Base-by-base conservation (phyloP, 1,140 invertebrate species). In the Drosophila funebris region DNA sequence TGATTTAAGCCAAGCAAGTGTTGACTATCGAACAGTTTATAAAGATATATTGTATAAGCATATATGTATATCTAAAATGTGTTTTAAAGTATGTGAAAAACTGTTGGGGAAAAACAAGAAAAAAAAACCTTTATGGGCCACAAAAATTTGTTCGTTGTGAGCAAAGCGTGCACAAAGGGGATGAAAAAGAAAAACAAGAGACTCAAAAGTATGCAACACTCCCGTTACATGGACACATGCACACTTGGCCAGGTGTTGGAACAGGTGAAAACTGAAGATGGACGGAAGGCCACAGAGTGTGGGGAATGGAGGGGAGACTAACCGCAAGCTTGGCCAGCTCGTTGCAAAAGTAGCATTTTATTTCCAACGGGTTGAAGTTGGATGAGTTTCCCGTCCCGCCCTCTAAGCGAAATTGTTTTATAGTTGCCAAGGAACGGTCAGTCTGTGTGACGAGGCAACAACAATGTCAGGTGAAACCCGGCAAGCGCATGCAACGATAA, bases 381-480 rank as follows among this genome's bases (percentile, higher is more conserved):
- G 16, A 39, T 44, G 64, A 58, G 58, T 57, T 60, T 22, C 41
- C 50, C 52, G 63, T 64, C 29, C 61, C 68, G 48, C 22, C 48
- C 36, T 18, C 66, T 82, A 88, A 78, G 78, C 70, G 78, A 82
- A 85, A 85, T 85, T 82, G 82, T 85, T 85, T 85, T 88, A 88
- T 85, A 85, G 82, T 75, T 82, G 66, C 60, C 74, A 63, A 53
- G 74, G 41, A 64, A 61, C 60, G 83, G 67, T 67, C 67, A 75
- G 74, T 63, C 62, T 53, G 57, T 58, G 57, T 1, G 24, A 46
- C 7, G 37, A 57, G 14, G 33, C 46, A 61, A 37, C 50, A 73
- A 57, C 57, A 68, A 67, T 50, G 22, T n/a, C 16, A 22, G 11
- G 3, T 8, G 16, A 37, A 22, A 4, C 8, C 13, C 6, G n/a